Percentiles rank a stretch among this genome's conserved stretches.
Evolutionary conservation across 2,888 invertebrate species (phyloP).

Genomic region (Tiliacea citrago): DNA sequence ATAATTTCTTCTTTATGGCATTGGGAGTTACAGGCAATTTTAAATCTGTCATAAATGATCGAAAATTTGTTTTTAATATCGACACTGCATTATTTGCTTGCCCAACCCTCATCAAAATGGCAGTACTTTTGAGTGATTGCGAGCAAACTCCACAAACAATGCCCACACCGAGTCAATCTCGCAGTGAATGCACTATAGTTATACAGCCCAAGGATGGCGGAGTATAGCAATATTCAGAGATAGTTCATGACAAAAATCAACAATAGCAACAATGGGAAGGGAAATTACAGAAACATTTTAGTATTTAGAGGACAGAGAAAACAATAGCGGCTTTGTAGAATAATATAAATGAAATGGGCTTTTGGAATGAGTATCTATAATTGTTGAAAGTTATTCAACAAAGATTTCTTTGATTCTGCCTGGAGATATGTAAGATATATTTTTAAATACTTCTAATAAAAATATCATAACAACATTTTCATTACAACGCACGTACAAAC

Average conservation of each 20-base stretch:
- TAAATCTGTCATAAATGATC: background rate
- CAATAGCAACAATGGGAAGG: conserved; percentile 34
- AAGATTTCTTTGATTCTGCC: background rate
- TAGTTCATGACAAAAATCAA: conserved; percentile 52
- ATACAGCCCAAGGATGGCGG: conserved; percentile 56
- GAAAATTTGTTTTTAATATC: conserved; percentile 20
- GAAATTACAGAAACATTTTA: conserved; percentile 44
- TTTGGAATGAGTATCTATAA: conserved; percentile 3
- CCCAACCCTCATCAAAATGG: conserved; percentile 75
- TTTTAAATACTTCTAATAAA: background rate
- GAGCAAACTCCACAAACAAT: conserved; percentile 87
- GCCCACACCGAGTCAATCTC: conserved; percentile 84
- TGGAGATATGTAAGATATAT: background rate
- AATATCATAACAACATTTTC: background rate
- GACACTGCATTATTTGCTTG: conserved; percentile 24
- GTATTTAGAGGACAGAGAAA: conserved; percentile 21
- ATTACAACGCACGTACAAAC: no score
- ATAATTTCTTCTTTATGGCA: background rate
- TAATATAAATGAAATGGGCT: conserved; percentile 12
- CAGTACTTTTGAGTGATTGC: conserved; percentile 89
- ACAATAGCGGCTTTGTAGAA: conserved; percentile 18
- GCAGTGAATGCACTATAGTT: conserved; percentile 73
- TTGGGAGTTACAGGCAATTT: background rate
- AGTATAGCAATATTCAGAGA: conserved; percentile 51
- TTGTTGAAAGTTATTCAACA: conserved; percentile 19